Conservation (phyloP, 2,113 vertebrate species). For the Odontophorus gujanensis region DNA sequence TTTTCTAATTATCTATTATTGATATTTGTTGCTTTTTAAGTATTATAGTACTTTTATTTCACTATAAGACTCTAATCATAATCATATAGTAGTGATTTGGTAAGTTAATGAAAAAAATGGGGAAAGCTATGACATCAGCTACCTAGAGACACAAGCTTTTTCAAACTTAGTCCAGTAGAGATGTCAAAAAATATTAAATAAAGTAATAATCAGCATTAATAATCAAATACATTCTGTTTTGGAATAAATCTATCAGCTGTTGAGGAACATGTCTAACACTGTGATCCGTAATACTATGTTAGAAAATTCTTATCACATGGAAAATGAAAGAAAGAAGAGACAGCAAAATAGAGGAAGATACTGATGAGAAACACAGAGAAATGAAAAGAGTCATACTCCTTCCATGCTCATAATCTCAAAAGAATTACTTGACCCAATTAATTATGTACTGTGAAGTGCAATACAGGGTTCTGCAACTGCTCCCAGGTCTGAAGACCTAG, state of each 20-base stretch:
- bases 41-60: not conserved
- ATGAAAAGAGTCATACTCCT: not conserved
- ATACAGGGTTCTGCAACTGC: not conserved
- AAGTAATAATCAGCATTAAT: not conserved
- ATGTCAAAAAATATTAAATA: not conserved
- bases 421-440: not conserved
- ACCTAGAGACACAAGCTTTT: not conserved
- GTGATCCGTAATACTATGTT: not conserved
- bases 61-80: not conserved
- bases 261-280: not conserved
- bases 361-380: not conserved
- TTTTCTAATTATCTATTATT: not conserved
- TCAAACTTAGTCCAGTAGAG: not conserved
- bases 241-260: not conserved
- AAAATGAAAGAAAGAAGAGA: not conserved
- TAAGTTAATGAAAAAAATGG: not conserved
- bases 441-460: not conserved
- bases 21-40: not conserved
- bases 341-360: not conserved
- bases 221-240: not conserved
- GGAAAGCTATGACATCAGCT: not conserved
- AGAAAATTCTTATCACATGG: not conserved
- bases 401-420: not conserved
- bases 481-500: not conserved
- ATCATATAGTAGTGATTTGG: not conserved